Conservation (phyloP, 2,797 vertebrate species). For the Chaetophractus vellerosus region DNA sequence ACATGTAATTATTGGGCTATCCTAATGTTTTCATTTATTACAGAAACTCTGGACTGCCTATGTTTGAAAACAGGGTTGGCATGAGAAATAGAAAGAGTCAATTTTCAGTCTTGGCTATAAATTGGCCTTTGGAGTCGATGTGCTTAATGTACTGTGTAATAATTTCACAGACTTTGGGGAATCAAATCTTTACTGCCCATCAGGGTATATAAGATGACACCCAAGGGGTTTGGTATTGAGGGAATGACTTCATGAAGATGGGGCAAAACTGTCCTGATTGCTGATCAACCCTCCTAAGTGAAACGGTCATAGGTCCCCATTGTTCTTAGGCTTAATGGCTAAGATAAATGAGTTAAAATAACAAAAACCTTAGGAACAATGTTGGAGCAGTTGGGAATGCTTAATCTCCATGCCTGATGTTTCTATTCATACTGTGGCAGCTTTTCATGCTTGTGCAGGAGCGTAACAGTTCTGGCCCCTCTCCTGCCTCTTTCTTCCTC, state of each 20-base stretch:
- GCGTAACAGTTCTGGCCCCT: background rate
- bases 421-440: background rate
- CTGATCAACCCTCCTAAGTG: background rate
- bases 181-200: background rate
- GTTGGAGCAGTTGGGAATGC: background rate
- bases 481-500: background rate
- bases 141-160: constrained; percentile 25
- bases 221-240: background rate
- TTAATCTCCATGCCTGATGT: background rate
- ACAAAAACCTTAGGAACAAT: background rate
- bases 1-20: background rate
- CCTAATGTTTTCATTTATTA: background rate
- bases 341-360: background rate
- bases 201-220: background rate
- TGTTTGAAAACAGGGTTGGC: constrained; percentile 25
- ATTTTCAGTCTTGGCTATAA: background rate
- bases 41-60: background rate
- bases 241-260: background rate
- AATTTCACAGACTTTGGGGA: background rate
- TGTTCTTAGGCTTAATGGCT: background rate
- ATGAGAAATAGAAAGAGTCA: background rate
- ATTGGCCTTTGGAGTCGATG: background rate
- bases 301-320: background rate
- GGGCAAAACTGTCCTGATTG: background rate
- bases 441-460: background rate